Conservation (phyloP, 1,140 invertebrate genomes). For the Scaptomyza montana region DNA sequence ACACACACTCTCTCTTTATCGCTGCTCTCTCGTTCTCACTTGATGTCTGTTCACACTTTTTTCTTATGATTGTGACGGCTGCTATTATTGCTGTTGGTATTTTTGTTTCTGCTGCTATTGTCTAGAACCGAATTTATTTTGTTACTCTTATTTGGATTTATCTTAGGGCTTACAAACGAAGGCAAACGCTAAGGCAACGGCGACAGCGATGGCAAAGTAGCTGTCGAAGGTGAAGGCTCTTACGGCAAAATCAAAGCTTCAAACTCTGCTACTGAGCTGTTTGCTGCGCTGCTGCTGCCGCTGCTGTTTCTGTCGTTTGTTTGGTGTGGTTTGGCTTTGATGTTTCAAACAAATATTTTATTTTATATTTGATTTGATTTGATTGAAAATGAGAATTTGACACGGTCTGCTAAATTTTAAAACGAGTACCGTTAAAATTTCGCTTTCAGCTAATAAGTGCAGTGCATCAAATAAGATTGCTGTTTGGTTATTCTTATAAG, state of each 20-base stretch:
- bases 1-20: conserved; percentile 1
- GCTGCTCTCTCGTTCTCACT: conserved; percentile 10
- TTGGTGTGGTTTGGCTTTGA: conserved; percentile 61
- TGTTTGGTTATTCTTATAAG: background rate
- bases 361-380: conserved; percentile 72
- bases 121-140: conserved; percentile 81
- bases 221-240: conserved; percentile 27
- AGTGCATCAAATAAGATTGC: background rate
- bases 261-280: conserved; percentile 24
- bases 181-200: conserved; percentile 3
- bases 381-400: conserved; percentile 57
- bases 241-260: conserved; percentile 42
- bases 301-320: conserved; percentile 16
- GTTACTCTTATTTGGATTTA: conserved; percentile 60
- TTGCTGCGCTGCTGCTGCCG: conserved; percentile 27
- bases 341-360: conserved; percentile 60
- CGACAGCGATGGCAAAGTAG: background rate
- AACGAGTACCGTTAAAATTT: conserved; percentile 1
- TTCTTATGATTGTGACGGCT: conserved; percentile 17
- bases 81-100: conserved; percentile 28
- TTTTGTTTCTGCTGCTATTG: conserved; percentile 54
- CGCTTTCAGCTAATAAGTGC: background rate
- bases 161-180: conserved; percentile 13
- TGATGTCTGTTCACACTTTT: conserved; percentile 31
- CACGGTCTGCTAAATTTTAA: conserved; percentile 19